Evolutionary conservation across 2,888 invertebrate species (phyloP), one percentile per base, ranked within the genome.

Genomic region (Acanthoscelides obtectus): DNA sequence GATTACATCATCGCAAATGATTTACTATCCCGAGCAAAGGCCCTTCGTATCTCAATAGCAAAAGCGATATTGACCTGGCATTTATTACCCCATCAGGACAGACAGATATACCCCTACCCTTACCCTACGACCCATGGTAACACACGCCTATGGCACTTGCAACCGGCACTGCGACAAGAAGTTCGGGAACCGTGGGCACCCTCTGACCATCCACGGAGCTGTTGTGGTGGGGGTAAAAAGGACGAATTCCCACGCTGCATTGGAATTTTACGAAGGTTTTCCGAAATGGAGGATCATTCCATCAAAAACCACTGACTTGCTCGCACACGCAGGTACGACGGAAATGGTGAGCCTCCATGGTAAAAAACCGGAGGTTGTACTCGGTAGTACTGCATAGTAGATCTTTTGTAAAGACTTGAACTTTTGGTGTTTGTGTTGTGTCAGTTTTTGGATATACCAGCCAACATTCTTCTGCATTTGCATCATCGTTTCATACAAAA

Each of bases 161-260:
- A 1, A 45, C 5, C 3, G 45, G 25, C n/a, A n/a, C n/a, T n/a
- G 8, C 45, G 45, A 45, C 45, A 3, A 45, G 45, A 45, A 45
- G 45, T 45, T 45, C 45, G 45, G 45, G 45, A 45, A 45, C 75
- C 74, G 74, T 76, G 77, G 76, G 74, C 75, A 75, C 77, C 76
- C 72, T 75, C 74, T 76, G 77, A 75, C 78, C 78, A 77, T 72
- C 73, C 74, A 76, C 73, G 73, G 77, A 76, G 74, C 73, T 70
- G 72, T 17, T 17, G 45, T 45, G 45, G 45, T 45, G 45, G 45
- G 45, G 45, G 45, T 45, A 45, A 45, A 45, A 45, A 73, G 73
- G 72, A 70, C 70, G 75, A 76, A 80, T 82, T 82, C 82, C 82
- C 82, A 82, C 82, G 82, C 79, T 81, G 78, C 80, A 79, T 80